Conservation (phyloP, 37 sponge, comb jelly and placozoan species). For the Cladorhizidae sp. region DNA sequence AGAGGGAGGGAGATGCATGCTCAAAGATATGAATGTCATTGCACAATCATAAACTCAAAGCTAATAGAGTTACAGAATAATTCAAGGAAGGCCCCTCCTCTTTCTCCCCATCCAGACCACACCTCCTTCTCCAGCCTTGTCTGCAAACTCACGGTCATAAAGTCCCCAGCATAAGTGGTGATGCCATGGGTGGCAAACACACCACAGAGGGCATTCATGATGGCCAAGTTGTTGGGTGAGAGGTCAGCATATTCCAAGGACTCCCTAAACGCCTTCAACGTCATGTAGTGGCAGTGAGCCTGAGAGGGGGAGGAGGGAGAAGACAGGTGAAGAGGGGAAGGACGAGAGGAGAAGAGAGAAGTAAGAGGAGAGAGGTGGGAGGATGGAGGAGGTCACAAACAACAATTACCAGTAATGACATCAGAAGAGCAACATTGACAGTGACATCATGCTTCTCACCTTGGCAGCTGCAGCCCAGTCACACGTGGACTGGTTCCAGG, state of each 20-base stretch:
- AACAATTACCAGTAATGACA: neutral
- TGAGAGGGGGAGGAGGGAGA: conserved; percentile 4
- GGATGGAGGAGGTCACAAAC: neutral
- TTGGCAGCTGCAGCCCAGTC: conserved; percentile 65
- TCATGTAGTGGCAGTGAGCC: conserved; percentile 85
- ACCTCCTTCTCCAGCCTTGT: too few relatives aligned
- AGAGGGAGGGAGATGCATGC: too few relatives aligned
- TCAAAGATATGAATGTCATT: too few relatives aligned
- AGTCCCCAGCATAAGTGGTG: conserved; percentile 52
- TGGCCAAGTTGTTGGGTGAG: conserved; percentile 31
- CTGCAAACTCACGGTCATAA: conserved; percentile 55
- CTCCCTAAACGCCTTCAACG: conserved; percentile 65
- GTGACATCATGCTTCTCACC: conserved; percentile 12
- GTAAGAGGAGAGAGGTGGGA: neutral
- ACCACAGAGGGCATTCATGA: conserved; percentile 55
- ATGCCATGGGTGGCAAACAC: conserved; percentile 66
- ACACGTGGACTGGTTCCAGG: conserved; percentile 58
- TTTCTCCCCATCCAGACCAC: too few relatives aligned
- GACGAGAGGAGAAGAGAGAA: neutral
- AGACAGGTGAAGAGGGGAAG: neutral
- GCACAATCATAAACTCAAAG: too few relatives aligned
- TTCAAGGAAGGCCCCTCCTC: too few relatives aligned
- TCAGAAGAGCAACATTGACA: neutral
- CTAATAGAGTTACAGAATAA: too few relatives aligned
- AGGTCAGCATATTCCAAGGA: conserved; percentile 38